Evolutionary conservation across 2,797 vertebrate species (phyloP), one percentile per base, ranked within the genome.

Genomic region (Discoglossus pictus): DNA sequence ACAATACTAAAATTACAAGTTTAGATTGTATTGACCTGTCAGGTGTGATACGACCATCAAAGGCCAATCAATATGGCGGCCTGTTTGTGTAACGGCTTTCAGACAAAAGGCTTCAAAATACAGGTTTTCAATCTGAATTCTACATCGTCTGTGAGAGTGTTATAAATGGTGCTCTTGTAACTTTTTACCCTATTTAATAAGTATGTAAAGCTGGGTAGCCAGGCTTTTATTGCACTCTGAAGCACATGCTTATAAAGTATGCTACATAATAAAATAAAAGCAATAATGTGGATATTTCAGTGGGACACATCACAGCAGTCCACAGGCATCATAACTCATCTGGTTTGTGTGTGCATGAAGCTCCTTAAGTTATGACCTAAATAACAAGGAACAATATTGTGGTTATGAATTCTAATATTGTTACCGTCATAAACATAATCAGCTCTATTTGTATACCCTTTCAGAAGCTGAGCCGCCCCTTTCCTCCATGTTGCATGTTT

Each of bases 261-360:
- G 86, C 88, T 86, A 86, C 88, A 90, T 92, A 94, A 94, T 93
- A 94, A 94, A 94, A 92, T 89, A 88, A 87, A 93, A 90, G 91
- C 93, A 94, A 93, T 95, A 96, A 93, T 90, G 85, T 81, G 88
- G 87, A 84, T 91, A 89, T 90, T 92, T 93, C 92, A 87, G 85
- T 87, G 90, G 92, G 90, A 91, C 89, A 85, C 89, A 89, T 87
- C 84, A 86, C 81, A 68, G 75, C 78, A 82, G 84, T 84, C 84
- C 81, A 83, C 76, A 79, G 82, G 84, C 79, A 78, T 75, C 84
- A 80, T 90, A 86, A 84, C 89, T 89, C 86, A 85, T 85, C 79
- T 74, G 75, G 80, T 86, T 86, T 87, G 82, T 84, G 82, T 84
- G 76, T 69, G 75, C 81, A 43, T 84, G 83, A 83, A 85, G 81